These are phyloP conservation scores for Drosophila macrothrix DNA, from an alignment of 2,888 invertebrate genomes.

Conservation along the genomic window DNA sequence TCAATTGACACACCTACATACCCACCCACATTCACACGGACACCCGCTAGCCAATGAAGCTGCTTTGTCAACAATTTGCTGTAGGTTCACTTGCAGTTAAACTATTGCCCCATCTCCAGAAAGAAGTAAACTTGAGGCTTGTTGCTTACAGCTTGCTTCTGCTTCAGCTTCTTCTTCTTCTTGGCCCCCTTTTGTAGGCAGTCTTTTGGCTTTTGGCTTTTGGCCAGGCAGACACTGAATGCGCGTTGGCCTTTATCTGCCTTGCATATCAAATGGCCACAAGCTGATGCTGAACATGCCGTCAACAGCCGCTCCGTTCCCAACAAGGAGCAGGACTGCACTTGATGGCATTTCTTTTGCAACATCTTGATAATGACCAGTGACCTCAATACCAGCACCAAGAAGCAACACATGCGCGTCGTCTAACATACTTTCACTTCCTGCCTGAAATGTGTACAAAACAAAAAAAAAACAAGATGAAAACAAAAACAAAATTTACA, in stretches of 20 bases:
- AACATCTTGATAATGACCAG: conserved; percentile 80
- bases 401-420: conserved; percentile 53
- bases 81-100: conserved; percentile 41
- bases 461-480: conserved; percentile 29
- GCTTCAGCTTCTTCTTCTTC: background rate
- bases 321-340: conserved; percentile 47
- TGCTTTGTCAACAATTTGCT: conserved; percentile 60
- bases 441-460: conserved; percentile 14
- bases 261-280: conserved; percentile 77
- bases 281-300: conserved; percentile 24
- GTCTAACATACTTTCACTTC: conserved; percentile 75
- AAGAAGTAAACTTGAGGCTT: conserved; percentile 36
- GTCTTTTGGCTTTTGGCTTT: conserved; percentile 57
- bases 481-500: conserved; percentile 3
- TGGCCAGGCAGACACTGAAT: conserved; percentile 57
- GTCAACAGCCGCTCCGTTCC: conserved; percentile 31
- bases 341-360: conserved; percentile 73
- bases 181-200: conserved; percentile 20
- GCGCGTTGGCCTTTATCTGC: conserved; percentile 77
- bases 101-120: conserved; percentile 57
- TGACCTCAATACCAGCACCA: conserved; percentile 65
- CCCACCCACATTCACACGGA: background rate
- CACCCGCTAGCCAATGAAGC: conserved; percentile 11
- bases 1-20: conserved; percentile 1
- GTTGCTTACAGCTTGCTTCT: conserved; percentile 17